Evolutionary conservation across 2,888 invertebrate species (phyloP), one percentile per base, ranked within the genome.

Genomic region (Cerastoderma edule): DNA sequence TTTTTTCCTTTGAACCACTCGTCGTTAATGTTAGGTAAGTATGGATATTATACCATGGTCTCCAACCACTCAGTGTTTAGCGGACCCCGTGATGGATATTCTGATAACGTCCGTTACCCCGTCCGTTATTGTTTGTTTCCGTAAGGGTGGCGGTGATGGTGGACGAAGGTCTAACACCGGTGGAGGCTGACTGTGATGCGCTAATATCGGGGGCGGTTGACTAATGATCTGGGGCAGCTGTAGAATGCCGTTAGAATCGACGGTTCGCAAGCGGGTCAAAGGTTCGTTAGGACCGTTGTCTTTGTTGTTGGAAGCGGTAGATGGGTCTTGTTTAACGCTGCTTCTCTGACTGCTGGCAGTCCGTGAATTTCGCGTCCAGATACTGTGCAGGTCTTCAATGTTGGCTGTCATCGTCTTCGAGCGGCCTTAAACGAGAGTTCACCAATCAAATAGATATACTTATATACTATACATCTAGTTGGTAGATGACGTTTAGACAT

Each of bases 11-110:
- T n/a, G n/a, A n/a, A n/a, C n/a, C n/a, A n/a, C n/a, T n/a, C n/a
- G n/a, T n/a, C n/a, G n/a, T n/a, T n/a, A n/a, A n/a, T n/a, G n/a
- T n/a, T n/a, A n/a, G n/a, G n/a, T n/a, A n/a, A n/a, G n/a, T n/a
- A n/a, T n/a, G n/a, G n/a, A n/a, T n/a, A n/a, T n/a, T n/a, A n/a
- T n/a, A n/a, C n/a, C n/a, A n/a, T n/a, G n/a, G n/a, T n/a, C n/a
- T n/a, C n/a, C n/a, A n/a, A n/a, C n/a, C n/a, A n/a, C 39, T 65
- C 35, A 78, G 39, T 75, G 66, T 69, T 72, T 82, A 13, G 73
- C 74, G 16, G 82, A 75, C 32, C 79, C 74, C 13, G 82, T 82
- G 24, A 82, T 82, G 13, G 79, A 77, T 19, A 82, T 79, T 67
- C 70, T 74, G 1, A 82, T 82, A 3, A 82, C 54, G 35, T 79